Base-by-base conservation (phyloP, 2,888 invertebrate species). In the Hirudinaria manillensis region DNA sequence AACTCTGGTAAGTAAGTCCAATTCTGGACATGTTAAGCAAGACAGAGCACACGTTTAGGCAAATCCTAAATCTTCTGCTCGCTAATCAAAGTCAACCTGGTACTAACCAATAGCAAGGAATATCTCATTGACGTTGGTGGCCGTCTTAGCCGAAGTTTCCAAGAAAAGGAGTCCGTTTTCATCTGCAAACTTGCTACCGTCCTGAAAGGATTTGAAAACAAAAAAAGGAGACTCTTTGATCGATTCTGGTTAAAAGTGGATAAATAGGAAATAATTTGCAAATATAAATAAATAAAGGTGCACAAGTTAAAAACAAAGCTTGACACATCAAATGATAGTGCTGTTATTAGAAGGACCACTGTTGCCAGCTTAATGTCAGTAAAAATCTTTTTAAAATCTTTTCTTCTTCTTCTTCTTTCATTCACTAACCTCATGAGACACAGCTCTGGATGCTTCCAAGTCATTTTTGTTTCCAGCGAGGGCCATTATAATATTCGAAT, bases 101-200 rank as follows among this genome's bases (percentile, higher is more conserved):
- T n/a, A 61, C 68, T 21, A 19, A 76, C 76, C 76, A 34, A 76
- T 76, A 27, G 73, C 72, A 53, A 73, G 53, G 65, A 76, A 76
- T 61, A 76, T 76, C 73, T 76, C 76, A 27, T 66, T 72, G 55
- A 76, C 73, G 45, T 76, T 76, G 67, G 38, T 66, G n/a, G 76
- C 61, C 19, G 72, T 76, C 34, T 76, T 76, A 2, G 76, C 76
- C 3, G 76, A 76, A n/a, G 76, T 76, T 56, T 76, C 76, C 73
- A 76, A 32, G 61, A 76, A 76, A 4, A 76, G 38, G 6, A 76
- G 36, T 21, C 56, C 68, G 21, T 73, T 56, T 67, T 76, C 73
- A n/a, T 76, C 73, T 34, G 76, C 76, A 73, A 73, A 68, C 2
- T 65, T 53, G 38, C 70, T 73, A 32, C 72, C 76, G 3, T 76